Conservation (phyloP, 2,113 vertebrate species). For the Oceanites oceanicus region DNA sequence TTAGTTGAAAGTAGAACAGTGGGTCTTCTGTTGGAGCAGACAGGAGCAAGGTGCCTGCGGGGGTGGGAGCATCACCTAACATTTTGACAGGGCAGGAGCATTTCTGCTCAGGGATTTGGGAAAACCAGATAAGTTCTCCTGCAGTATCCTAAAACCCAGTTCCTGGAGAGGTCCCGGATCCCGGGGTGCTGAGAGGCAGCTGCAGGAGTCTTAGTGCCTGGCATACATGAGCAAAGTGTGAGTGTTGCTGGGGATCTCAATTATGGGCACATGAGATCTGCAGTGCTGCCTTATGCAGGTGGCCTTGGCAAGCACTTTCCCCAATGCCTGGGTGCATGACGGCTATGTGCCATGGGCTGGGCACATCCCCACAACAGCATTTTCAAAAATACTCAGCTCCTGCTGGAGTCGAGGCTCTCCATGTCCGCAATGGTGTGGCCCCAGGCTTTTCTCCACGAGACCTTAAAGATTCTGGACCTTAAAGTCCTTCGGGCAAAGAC, state of each 20-base stretch:
- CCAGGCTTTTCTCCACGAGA: not conserved
- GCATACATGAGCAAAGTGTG: fast-evolving
- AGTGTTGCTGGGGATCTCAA: fast-evolving
- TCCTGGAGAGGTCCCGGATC: not conserved
- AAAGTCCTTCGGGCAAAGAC: not conserved
- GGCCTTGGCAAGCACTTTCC: not conserved
- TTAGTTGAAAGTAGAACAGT: not conserved
- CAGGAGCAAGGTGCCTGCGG: fast-evolving
- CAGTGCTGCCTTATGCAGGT: not conserved
- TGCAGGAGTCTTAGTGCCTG: not conserved
- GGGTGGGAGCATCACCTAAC: not conserved
- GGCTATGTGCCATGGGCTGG: not conserved
- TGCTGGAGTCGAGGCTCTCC: not conserved
- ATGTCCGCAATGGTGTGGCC: not conserved
- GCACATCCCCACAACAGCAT: not conserved
- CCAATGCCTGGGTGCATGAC: fast-evolving
- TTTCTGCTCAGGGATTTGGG: not conserved
- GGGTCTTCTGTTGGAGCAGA: not conserved
- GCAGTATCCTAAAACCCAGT: not conserved
- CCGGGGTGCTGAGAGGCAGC: not conserved
- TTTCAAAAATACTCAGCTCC: not conserved
- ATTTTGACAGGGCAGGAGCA: not conserved
- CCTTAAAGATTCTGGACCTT: not conserved
- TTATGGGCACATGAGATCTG: not conserved
- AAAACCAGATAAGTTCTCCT: not conserved